phyloP scores from a whole-genome alignment of 2,888 invertebrate species.

The Acanthosepion pharaonis region DNA sequence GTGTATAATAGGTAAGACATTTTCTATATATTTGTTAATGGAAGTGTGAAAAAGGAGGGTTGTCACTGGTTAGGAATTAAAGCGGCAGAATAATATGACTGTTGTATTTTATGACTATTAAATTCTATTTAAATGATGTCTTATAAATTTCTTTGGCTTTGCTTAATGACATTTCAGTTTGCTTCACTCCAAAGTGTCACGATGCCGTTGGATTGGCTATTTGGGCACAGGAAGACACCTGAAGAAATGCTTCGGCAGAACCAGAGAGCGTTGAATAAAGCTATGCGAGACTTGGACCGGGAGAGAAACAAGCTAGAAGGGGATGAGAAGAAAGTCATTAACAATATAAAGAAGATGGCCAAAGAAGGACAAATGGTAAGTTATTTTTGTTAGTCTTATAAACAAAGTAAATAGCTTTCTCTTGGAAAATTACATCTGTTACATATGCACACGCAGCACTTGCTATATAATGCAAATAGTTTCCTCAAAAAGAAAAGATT shows the following conservation, averaged over 20 bases:
- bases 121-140: neutral
- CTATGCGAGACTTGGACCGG: conserved; percentile 96
- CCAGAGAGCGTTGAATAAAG: conserved; percentile 96
- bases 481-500: too few relatives aligned
- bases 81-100: too few relatives aligned
- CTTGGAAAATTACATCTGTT: too few relatives aligned
- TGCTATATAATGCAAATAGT: too few relatives aligned
- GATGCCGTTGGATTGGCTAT: conserved; percentile 79
- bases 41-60: too few relatives aligned
- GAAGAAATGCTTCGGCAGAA: conserved; percentile 99
- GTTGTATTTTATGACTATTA: neutral
- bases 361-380: conserved; percentile 98
- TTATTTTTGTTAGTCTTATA: neutral
- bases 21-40: too few relatives aligned
- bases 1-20: too few relatives aligned
- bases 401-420: too few relatives aligned
- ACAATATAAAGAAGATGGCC: conserved; percentile 98
- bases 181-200: conserved; percentile 47
- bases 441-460: too few relatives aligned
- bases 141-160: neutral
- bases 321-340: conserved; percentile 98
- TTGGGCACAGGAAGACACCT: conserved; percentile 95
- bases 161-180: conserved; percentile 36
- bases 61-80: too few relatives aligned
- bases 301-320: conserved; percentile 95